Base-by-base conservation (phyloP, 2,888 invertebrate species). In the Drosophila niveifrons region DNA sequence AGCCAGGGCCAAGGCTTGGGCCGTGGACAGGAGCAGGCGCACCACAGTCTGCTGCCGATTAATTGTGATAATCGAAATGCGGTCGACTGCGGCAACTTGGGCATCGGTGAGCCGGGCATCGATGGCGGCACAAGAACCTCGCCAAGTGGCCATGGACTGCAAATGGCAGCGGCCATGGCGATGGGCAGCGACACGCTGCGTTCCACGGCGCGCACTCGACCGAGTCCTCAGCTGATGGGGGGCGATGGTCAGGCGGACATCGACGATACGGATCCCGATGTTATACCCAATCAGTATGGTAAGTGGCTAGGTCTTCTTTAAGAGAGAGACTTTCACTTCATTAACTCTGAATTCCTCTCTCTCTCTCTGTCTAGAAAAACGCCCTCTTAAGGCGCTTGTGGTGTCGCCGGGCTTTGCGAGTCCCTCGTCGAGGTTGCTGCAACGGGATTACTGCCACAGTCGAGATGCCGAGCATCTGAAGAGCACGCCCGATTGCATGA, bases 281-380 rank as follows among this genome's bases (percentile, higher is more conserved):
- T 97, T 88, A 97, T 97, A 93, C 96, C 97, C 78, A 96, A 96
- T 93, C 96, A 97, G 93, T 96, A 97, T 93, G 97, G 97, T 97
- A 90, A 94, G 95, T 92, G 3, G 10, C 18, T 11, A 3, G 10
- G 0, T 0, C 9, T 13, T 0, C 3, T 13, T 11, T 1, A 34
- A 0, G 10, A 3, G 11, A 0, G 11, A 36, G n/a, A 2, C 8
- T 44, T 8, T 7, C 15, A 3, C 17, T 0, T 6, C 53, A 28
- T 57, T 66, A 23, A 9, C 28, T 50, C 61, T 23, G 23, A 23
- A 23, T 23, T 23, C 4, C 23, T 1, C 23, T 23, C 23, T 23
- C n/a, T 43, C 48, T n/a, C 0, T 34, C 11, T 13, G 41, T 15
- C 8, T 72, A 93, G 92, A 93, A 80, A 92, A 93, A 90, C 91